phyloP scores from a whole-genome alignment of 2,797 vertebrate species.

The Pantherophis alleghaniensis region DNA sequence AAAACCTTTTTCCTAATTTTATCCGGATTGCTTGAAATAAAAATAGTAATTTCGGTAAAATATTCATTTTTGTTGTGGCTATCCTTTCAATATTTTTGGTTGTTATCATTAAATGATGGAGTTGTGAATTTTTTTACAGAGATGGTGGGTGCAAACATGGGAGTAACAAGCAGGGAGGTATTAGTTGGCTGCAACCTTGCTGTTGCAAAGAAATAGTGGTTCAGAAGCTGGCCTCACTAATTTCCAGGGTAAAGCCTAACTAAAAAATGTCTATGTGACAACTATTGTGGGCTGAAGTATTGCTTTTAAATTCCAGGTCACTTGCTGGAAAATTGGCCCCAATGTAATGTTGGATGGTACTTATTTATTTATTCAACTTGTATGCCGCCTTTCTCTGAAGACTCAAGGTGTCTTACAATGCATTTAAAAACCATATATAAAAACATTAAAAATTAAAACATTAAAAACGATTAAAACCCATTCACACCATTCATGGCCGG shows the following conservation, averaged over 20 bases:
- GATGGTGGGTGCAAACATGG: not conserved
- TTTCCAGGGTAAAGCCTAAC: not conserved
- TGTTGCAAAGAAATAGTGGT: not conserved
- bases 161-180: not conserved
- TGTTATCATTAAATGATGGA: not conserved
- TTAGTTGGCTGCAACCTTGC: not conserved
- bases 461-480: no score
- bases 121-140: not conserved
- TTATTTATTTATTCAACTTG: no score
- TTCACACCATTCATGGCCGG: no score
- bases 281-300: not conserved
- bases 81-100: no score
- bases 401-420: no score
- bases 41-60: no score
- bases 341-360: not conserved
- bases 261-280: not conserved
- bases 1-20: no score
- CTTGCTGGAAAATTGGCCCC: not conserved
- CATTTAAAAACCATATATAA: no score
- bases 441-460: no score
- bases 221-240: not conserved
- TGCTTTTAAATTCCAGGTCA: not conserved
- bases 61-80: no score
- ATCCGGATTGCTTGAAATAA: no score
- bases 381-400: no score